Evolutionary conservation across 2,797 vertebrate genomes (phyloP).

Genomic region (Galaxias olidus): DNA sequence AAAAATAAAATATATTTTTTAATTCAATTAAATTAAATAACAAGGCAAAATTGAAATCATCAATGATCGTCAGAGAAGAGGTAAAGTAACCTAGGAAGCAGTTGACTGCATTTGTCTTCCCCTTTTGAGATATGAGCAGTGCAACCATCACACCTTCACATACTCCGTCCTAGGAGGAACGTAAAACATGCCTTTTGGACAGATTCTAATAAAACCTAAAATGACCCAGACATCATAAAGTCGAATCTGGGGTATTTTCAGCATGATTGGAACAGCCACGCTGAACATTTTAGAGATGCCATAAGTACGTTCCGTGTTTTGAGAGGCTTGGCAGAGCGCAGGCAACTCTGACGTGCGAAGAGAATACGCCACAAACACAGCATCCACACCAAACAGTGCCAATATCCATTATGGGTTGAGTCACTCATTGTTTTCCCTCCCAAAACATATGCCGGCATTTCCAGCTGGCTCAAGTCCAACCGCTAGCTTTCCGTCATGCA

Average conservation of each 20-base stretch:
- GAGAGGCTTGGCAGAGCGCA: no score
- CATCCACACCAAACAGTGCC: slow-evolving; percentile 3
- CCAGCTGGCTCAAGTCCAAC: background rate
- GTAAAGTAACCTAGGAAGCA: slow-evolving; percentile 48
- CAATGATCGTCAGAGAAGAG: slow-evolving; percentile 62
- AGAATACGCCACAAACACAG: slow-evolving; percentile 6
- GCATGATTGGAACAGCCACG: no score
- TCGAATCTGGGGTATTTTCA: no score
- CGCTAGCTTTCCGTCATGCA: no score
- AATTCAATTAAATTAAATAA: slow-evolving; percentile 44
- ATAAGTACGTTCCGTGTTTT: no score
- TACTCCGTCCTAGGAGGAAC: slow-evolving; percentile 47
- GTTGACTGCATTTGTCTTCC: slow-evolving; percentile 60
- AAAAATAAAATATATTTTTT: no score
- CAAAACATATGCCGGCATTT: slow-evolving; percentile 6
- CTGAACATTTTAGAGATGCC: no score
- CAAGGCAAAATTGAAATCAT: slow-evolving; percentile 66
- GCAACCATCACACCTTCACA: slow-evolving; percentile 40
- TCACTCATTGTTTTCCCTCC: background rate
- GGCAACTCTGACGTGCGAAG: no score
- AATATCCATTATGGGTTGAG: background rate
- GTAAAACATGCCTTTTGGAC: slow-evolving; percentile 19
- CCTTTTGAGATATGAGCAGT: slow-evolving; percentile 31
- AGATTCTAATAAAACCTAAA: no score
- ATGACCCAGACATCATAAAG: no score